Conservation (phyloP, 2,888 invertebrate genomes). For the Synergus itoensis region DNA sequence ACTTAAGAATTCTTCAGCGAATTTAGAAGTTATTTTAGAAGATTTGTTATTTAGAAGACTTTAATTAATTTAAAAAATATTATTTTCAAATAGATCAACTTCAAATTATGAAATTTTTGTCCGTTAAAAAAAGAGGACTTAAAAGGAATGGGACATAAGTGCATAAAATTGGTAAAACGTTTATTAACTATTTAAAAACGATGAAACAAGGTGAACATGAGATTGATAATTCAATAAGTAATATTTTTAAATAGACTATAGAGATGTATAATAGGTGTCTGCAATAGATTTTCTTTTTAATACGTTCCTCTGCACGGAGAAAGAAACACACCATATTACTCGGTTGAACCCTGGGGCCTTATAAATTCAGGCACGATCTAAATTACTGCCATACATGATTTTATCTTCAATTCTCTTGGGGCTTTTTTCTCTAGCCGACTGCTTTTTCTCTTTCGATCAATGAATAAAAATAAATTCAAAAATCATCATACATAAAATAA, state of each 20-base stretch:
- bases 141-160: neutral
- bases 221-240: conserved; percentile 77
- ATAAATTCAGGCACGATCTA: conserved; percentile 62
- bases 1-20: no score
- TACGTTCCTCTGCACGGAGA: conserved; percentile 69
- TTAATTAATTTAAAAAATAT: no score
- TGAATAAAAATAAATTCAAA: conserved; percentile 47
- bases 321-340: conserved; percentile 63
- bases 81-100: no score
- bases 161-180: conserved; percentile 77
- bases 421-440: neutral
- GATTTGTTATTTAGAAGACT: no score
- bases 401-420: conserved; percentile 39
- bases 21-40: no score
- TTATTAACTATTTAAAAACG: conserved; percentile 77
- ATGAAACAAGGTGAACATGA: conserved; percentile 77
- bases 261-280: conserved; percentile 75
- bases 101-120: no score
- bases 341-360: conserved; percentile 60
- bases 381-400: conserved; percentile 48
- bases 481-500: conserved; percentile 11
- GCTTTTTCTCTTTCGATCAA: conserved; percentile 33
- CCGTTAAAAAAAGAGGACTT: neutral
- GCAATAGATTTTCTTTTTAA: conserved; percentile 65
- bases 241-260: conserved; percentile 77